These are phyloP conservation scores for Drosophila sp. DNA, from an alignment of 1,140 invertebrate species.

Conservation along the genomic window DNA sequence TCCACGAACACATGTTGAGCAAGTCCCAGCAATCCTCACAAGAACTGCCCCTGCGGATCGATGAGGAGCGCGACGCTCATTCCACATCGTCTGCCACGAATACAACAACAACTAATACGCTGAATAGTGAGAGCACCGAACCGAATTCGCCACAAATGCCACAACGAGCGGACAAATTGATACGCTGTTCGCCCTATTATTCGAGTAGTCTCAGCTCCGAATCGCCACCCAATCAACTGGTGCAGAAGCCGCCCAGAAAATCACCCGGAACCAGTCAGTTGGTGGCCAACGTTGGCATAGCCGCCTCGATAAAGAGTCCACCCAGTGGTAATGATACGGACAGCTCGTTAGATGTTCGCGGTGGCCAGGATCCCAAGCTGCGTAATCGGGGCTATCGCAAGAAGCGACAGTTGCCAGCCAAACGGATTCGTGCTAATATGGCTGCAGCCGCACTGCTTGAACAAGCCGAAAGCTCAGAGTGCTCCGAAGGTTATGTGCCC, in stretches of 20 bases:
- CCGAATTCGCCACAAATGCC: constrained; percentile 80
- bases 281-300: constrained; percentile 32
- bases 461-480: constrained; percentile 85
- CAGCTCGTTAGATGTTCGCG: constrained; percentile 86
- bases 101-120: constrained; percentile 74
- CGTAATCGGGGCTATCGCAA: constrained; percentile 86
- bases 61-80: constrained; percentile 69
- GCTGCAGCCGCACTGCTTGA: constrained; percentile 84
- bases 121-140: constrained; percentile 78
- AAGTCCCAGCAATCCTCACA: constrained; percentile 80
- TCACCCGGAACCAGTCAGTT: constrained; percentile 76
- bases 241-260: constrained; percentile 85
- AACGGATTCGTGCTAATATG: constrained; percentile 84
- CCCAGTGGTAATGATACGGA: constrained; percentile 88
- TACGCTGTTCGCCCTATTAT: constrained; percentile 88
- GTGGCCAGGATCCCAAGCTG: constrained; percentile 85
- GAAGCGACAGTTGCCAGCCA: constrained; percentile 85
- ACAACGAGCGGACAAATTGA: constrained; percentile 84
- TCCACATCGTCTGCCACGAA: constrained; percentile 71
- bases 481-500: constrained; percentile 87
- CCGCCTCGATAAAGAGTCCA: constrained; percentile 86
- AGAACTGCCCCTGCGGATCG: constrained; percentile 70
- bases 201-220: constrained; percentile 88
- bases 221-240: constrained; percentile 86
- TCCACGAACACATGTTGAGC: constrained; percentile 85